Percentiles rank a stretch among this genome's conserved stretches.
phyloP scores from a whole-genome alignment of 2,888 invertebrate genomes.

The Epistrophella euchroma region DNA sequence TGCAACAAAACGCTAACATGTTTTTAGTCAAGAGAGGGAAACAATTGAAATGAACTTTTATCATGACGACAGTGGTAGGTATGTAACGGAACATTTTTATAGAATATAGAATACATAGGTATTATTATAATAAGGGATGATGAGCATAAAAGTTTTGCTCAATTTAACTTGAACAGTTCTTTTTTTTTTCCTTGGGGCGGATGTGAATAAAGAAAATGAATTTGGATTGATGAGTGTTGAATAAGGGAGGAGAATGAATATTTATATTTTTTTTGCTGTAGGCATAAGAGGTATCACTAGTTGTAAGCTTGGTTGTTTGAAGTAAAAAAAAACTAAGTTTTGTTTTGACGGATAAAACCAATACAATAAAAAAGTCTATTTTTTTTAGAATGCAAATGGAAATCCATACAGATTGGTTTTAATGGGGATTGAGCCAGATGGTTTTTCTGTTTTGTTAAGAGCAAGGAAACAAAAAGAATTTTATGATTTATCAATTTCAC shows the following conservation, averaged over 20 bases:
- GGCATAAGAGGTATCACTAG: background rate
- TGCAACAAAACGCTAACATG: constrained; percentile 22
- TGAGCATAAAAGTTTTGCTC: constrained; percentile 50
- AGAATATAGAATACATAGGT: background rate
- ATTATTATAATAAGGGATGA: constrained; percentile 39
- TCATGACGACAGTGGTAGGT: background rate
- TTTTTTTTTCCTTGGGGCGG: background rate
- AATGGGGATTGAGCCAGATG: constrained; percentile 3
- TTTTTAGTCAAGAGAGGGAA: constrained; percentile 15
- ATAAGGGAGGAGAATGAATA: constrained; percentile 14
- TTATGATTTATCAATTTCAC: background rate
- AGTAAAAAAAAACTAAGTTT: background rate
- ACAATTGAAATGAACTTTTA: constrained; percentile 42
- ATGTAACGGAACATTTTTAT: background rate
- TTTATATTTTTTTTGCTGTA: background rate
- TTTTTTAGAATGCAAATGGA: background rate
- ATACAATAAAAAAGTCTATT: background rate
- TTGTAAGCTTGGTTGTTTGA: background rate
- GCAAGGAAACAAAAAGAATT: background rate
- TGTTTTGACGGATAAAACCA: constrained; percentile 34
- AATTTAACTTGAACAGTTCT: constrained; percentile 44
- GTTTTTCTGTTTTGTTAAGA: background rate
- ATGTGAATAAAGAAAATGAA: constrained; percentile 26
- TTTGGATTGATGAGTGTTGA: constrained; percentile 36
- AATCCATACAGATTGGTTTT: background rate